A percentile compares a stretch with the other conserved stretches of the same genome.
These are phyloP conservation scores for Acanthiza pusilla DNA, from an alignment of 2,797 vertebrate species.

Conservation along the genomic window DNA sequence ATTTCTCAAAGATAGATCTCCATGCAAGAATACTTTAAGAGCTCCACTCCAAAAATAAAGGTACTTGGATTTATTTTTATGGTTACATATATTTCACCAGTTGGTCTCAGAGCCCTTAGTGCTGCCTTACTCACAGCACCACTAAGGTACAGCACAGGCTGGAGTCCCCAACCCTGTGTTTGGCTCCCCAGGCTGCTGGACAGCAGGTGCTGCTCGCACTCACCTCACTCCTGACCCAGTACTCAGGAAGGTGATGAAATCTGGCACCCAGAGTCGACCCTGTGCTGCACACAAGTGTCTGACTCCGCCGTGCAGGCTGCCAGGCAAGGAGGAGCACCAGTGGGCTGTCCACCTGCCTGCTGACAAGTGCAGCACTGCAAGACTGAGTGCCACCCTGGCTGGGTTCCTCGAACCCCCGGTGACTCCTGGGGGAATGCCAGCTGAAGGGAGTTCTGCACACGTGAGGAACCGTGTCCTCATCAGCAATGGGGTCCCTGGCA, in stretches of 20 bases:
- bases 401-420: accelerated
- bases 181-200: background rate
- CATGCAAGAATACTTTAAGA: background rate
- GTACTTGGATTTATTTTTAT: background rate
- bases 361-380: background rate
- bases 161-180: accelerated
- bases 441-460: background rate
- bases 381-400: background rate
- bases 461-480: background rate
- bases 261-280: too few relatives aligned
- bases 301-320: background rate
- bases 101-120: background rate
- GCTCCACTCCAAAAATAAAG: background rate
- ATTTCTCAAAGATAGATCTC: constrained; percentile 2
- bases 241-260: background rate
- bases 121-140: background rate
- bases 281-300: background rate
- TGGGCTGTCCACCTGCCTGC: too few relatives aligned
- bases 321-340: background rate
- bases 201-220: background rate
- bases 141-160: accelerated
- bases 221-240: accelerated
- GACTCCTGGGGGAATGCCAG: accelerated
- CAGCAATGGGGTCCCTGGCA: background rate
- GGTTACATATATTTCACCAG: background rate